Evolutionary conservation across 2,113 vertebrate species (phyloP), one percentile per base, ranked within the genome.

Genomic region (Hypocryptadius cinnamomeus): DNA sequence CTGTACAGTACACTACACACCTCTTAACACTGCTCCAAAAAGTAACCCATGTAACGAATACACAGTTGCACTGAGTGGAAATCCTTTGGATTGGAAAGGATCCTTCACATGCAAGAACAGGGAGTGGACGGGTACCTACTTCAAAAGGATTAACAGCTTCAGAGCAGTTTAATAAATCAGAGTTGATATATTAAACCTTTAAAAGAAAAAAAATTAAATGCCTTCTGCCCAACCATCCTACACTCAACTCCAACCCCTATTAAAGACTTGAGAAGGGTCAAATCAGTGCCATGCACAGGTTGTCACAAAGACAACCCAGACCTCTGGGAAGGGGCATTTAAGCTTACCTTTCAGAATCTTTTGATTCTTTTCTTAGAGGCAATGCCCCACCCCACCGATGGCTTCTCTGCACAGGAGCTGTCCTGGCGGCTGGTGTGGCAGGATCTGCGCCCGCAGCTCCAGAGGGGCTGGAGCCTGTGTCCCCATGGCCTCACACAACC

Each of bases 391-490:
- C 17, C 33, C 1, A 0, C 18, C 0, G 1, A 72, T 23, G 19
- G 68, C 60, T 76, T 83, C 69, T 68, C 71, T 35, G 60, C 18
- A 4, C 66, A 71, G 95, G 95, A 97, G 97, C 96, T 97, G 96
- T 97, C 96, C 97, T 89, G 61, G 35, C 0, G 0, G 31, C 44
- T 39, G 37, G 14, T 2, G 1, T 4, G 60, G 85, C 82, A 90
- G 85, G 45, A 84, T 40, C 37, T 57, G 87, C 63, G 54, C 60
- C n/a, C 0, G 2, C 70, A 84, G 63, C 76, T 92, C 50, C 59
- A 22, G 42, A 37, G 18, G 45, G 54, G 30, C 48, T 59, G 51
- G 47, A 53, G 66, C n/a, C 61, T 31, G 0, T 3, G 10, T 17
- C 31, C 61, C 66, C 66, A 12, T 0, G 44, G 31, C 64, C 33